These are phyloP conservation scores for Thaleichthys pacificus DNA, from an alignment of 2,797 vertebrate species.

Conservation along the genomic window DNA sequence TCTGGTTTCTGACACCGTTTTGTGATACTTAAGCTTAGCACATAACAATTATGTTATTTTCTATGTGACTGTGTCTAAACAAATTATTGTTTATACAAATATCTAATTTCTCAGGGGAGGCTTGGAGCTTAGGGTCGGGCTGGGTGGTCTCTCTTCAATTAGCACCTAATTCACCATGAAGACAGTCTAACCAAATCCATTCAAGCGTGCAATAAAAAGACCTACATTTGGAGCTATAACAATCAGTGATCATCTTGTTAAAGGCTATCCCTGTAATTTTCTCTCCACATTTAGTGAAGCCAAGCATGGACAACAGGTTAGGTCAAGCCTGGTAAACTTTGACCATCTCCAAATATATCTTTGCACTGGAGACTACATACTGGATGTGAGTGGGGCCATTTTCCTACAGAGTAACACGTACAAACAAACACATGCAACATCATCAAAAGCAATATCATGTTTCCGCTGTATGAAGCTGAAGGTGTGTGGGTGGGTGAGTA, in stretches of 20 bases:
- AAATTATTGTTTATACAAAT: neutral
- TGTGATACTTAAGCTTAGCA: too few species aligned
- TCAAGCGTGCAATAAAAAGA: neutral
- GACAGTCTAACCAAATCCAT: neutral
- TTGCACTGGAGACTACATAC: neutral
- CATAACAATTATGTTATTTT: neutral
- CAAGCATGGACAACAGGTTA: constrained; percentile 1
- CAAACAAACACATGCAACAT: neutral
- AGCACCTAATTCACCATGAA: constrained; percentile 16
- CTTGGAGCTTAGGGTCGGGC: neutral
- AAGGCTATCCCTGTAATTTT: constrained; percentile 16
- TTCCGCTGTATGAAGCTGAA: neutral
- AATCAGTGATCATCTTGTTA: constrained; percentile 1
- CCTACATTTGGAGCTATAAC: neutral
- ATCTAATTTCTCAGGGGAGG: neutral
- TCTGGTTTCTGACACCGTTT: too few species aligned
- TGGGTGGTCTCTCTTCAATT: constrained; percentile 7
- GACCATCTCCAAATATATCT: neutral
- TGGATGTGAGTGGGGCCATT: constrained; percentile 38
- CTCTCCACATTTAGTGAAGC: constrained; percentile 8
- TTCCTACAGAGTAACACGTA: constrained; percentile 31
- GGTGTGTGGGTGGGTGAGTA: neutral
- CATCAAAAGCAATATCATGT: neutral
- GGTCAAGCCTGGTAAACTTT: constrained; percentile 1
- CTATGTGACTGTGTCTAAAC: neutral